Base-by-base conservation (phyloP, 2,888 invertebrate genomes). In the Aleiodes testaceus region DNA sequence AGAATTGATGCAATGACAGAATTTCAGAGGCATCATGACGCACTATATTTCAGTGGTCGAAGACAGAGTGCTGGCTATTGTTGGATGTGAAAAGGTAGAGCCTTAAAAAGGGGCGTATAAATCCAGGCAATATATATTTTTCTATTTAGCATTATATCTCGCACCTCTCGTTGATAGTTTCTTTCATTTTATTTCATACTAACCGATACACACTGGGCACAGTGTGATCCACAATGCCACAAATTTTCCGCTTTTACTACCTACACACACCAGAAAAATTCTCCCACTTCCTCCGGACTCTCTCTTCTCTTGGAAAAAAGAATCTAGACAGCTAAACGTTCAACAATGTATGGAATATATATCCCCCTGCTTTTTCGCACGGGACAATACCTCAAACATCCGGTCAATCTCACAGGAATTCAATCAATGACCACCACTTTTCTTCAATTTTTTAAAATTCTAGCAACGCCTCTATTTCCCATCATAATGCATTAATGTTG, bases 371-470 rank as follows among this genome's bases (percentile, higher is more conserved):
- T 22, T 22, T 70, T 72, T 72, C 49, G 67, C 72, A 67, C 70
- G 22, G 73, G 72, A 82, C 83, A 82, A 84, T 83, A 80, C 75
- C 50, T 80, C 81, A 85, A 86, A 87, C 86, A 86, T 87, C 87
- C 87, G 87, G 87, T 86, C 87, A 85, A 87, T 87, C 86, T n/a
- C 84, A 82, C 81, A 45, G 63, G 63, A 66, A 76, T 74, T 76
- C 74, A 77, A 71, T 76, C 75, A 69, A 74, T 49, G 50, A 18
- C 30, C 69, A 69, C 63, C 66, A 61, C 64, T 47, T 30, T 42
- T 30, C 7, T 9, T 36, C 6, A 36, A 11, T 7, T 63, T 63
- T 61, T 6, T 36, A 36, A 36, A 6, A 36, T 44, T 44, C 47
- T 45, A 22, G 14, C 73, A 61, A 70, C 78, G 74, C 59, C 49